Evolutionary conservation across 2,797 vertebrate species (phyloP).

Genomic region (Carapus acus): DNA sequence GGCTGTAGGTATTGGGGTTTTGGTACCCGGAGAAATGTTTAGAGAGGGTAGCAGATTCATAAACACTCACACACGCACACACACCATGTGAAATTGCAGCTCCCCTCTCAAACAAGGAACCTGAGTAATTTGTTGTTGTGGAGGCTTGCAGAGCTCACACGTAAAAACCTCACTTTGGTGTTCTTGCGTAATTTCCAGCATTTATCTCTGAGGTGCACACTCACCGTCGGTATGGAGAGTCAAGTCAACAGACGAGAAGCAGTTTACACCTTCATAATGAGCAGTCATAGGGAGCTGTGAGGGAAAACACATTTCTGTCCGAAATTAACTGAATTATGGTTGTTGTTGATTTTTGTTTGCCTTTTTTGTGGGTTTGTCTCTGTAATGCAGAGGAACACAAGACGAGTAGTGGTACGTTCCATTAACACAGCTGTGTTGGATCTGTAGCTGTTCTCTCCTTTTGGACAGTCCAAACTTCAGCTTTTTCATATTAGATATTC

Average conservation of each 20-base stretch:
- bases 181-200: slow-evolving; percentile 51
- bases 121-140: slow-evolving; percentile 53
- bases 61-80: slow-evolving; percentile 6
- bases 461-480: too few species aligned
- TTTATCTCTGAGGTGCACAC: slow-evolving; percentile 55
- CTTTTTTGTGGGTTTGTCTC: too few species aligned
- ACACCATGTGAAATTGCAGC: slow-evolving; percentile 11
- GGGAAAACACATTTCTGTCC: too few species aligned
- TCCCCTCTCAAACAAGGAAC: slow-evolving; percentile 43
- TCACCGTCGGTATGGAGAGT: slow-evolving; percentile 28
- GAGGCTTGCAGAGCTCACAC: slow-evolving; percentile 44
- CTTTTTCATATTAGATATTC: too few species aligned
- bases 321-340: too few species aligned
- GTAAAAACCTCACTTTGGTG: slow-evolving; percentile 45
- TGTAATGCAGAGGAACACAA: too few species aligned
- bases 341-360: too few species aligned
- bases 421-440: too few species aligned
- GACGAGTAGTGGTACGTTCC: too few species aligned
- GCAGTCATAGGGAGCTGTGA: too few species aligned
- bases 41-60: slow-evolving; percentile 16
- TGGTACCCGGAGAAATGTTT: too few species aligned
- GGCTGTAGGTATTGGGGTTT: slow-evolving; percentile 6
- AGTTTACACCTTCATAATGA: slow-evolving; percentile 48
- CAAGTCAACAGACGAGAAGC: slow-evolving; percentile 49
- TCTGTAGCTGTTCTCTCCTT: too few species aligned